Base-by-base conservation (phyloP, 37 sponge, comb jelly and placozoan genomes). In the Eunapius fragilis region DNA sequence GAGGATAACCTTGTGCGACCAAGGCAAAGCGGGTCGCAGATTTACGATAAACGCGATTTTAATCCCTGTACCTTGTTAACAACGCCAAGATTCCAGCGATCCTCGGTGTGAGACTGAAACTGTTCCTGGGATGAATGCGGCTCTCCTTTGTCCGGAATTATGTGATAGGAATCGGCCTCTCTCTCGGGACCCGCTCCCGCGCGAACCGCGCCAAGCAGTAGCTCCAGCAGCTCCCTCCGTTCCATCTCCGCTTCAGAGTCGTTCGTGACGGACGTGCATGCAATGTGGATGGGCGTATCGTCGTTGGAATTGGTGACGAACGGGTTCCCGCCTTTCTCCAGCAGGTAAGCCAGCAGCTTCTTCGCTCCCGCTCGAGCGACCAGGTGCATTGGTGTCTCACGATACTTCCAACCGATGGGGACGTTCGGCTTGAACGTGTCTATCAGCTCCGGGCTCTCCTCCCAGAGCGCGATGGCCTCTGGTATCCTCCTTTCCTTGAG, bases 241-340 rank as follows among this genome's bases (percentile, higher is more conserved):
- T 58, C 72, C 38, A 81, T 81, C 75, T 58, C 45, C 30, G 28
- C 72, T 0, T 86, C 25, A 22, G 88, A 84, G 67, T 88, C 85
- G 77, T 67, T 26, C 6, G 78, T 68, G 3, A 77, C 31, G 28
- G 91, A 84, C 32, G 79, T 30, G 37, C 94, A 94, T 22, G 87
- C 91, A 4, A 94, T 37, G 37, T 94, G 94, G 3, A 94, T 71
- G 10, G 94, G 85, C 0, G 94, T 90, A 32, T 94, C 91, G 19
- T 70, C 82, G 69, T 71, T 81, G 14, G 69, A 74, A 78, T 94
- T 94, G 26, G 67, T 81, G 11, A 67, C 67, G 31, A 81, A 80
- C 0, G 94, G 94, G 78, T 94, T 75, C 0, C 85, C 94, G n/a
- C 89, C 89, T 23, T 71, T 75, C 24, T 36, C 28, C 33, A 94